phyloP scores from a whole-genome alignment of 2,888 invertebrate genomes.

The Entomobrya proxima region DNA sequence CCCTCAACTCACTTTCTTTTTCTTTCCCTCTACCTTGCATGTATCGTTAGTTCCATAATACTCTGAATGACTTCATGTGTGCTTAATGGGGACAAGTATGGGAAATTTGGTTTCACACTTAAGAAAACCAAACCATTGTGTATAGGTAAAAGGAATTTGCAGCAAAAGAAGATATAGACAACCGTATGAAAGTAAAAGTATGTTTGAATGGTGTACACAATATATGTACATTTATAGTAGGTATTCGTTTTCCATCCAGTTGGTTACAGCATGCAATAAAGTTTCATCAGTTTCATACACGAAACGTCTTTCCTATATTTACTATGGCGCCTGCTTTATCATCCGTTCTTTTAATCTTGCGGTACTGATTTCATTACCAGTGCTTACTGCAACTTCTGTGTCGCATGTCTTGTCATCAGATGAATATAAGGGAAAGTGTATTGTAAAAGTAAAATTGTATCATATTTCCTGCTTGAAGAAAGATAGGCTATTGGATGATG shows the following conservation, averaged over 20 bases:
- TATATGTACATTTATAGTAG: not conserved
- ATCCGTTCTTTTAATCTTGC: not conserved
- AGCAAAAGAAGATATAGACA: not conserved
- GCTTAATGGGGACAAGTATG: constrained; percentile 30
- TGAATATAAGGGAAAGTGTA: not conserved
- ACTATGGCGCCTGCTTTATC: constrained; percentile 24
- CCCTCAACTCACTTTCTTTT: not conserved
- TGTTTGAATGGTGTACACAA: not conserved
- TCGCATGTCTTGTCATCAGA: constrained; percentile 1
- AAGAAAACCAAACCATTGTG: not conserved
- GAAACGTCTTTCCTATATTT: constrained; percentile 58
- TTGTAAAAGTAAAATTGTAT: not conserved
- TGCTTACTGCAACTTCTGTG: not conserved
- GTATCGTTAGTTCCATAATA: constrained; percentile 37
- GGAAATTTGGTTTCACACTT: constrained; percentile 52
- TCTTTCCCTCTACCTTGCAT: constrained; percentile 1
- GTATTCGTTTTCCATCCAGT: constrained; percentile 33
- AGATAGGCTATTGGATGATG: constrained; percentile 31
- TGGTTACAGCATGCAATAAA: constrained; percentile 24
- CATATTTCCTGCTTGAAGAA: too few species aligned
- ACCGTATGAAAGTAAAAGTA: too few species aligned
- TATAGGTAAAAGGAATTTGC: not conserved
- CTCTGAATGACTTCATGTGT: constrained; percentile 45
- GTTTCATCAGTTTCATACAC: constrained; percentile 58
- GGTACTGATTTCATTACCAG: too few species aligned